A percentile compares a stretch with the other conserved stretches of the same genome.
These are phyloP conservation scores for Aphaenogaster ashmeadi DNA, from an alignment of 1,140 invertebrate species.

Conservation along the genomic window DNA sequence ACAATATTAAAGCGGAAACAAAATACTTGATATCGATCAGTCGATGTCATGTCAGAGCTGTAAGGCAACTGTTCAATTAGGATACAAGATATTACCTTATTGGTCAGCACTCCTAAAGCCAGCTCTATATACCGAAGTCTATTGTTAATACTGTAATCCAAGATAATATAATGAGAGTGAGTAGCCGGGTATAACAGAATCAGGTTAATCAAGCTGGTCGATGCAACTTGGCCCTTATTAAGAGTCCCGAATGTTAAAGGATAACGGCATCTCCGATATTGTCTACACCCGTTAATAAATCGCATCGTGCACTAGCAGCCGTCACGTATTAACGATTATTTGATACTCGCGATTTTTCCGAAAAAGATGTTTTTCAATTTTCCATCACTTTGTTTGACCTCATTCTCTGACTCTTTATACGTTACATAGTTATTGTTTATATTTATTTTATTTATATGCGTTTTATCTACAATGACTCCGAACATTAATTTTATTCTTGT, in stretches of 20 bases:
- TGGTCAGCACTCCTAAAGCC: constrained; percentile 1
- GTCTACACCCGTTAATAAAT: constrained; percentile 25
- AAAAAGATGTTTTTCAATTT: neutral
- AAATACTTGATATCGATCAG: neutral
- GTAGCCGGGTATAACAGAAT: constrained; percentile 23
- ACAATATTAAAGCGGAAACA: constrained; percentile 23
- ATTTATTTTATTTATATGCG: no score
- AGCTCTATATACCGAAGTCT: neutral
- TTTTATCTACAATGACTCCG: no score
- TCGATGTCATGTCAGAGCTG: neutral
- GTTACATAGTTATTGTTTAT: no score
- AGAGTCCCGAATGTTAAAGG: constrained; percentile 14
- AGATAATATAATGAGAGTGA: constrained; percentile 21
- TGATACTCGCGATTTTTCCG: neutral
- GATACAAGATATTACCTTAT: constrained; percentile 1
- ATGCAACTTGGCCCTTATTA: constrained; percentile 18
- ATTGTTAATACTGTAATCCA: constrained; percentile 37
- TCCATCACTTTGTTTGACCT: no score
- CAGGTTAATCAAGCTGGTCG: constrained; percentile 41
- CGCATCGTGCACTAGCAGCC: neutral
- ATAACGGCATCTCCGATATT: neutral
- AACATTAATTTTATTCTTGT: no score
- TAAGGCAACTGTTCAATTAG: neutral
- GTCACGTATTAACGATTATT: constrained; percentile 10
- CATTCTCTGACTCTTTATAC: no score